A percentile compares a stretch with the other conserved stretches of the same genome.
These are phyloP conservation scores for Thomomys bottae DNA, from an alignment of 2,113 vertebrate genomes.

Conservation along the genomic window DNA sequence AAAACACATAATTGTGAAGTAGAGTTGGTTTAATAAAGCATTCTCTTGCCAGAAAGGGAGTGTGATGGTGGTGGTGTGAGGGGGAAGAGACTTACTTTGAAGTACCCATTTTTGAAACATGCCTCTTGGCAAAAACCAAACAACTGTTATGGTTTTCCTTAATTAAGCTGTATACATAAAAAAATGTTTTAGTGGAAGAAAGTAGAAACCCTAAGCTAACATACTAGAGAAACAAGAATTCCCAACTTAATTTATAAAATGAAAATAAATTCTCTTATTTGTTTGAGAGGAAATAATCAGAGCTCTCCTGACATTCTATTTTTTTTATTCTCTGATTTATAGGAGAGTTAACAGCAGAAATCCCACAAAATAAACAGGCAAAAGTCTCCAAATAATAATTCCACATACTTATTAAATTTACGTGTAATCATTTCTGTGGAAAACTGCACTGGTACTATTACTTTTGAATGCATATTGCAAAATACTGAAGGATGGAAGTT, in stretches of 20 bases:
- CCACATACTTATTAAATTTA: neutral
- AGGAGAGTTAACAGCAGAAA: constrained; percentile 23
- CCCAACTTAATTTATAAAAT: constrained; percentile 24
- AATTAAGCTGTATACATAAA: constrained; percentile 68
- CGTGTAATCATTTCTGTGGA: neutral
- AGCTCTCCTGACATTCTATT: constrained; percentile 3
- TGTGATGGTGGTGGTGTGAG: neutral
- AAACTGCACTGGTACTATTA: neutral
- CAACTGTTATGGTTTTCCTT: constrained; percentile 71
- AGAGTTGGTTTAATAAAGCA: constrained; percentile 37
- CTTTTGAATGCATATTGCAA: constrained; percentile 32
- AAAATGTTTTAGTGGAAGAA: constrained; percentile 50
- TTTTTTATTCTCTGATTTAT: constrained; percentile 36
- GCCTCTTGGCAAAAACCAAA: constrained; percentile 52
- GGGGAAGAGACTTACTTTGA: constrained; percentile 61
- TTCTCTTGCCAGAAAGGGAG: neutral
- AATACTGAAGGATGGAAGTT: neutral
- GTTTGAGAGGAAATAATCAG: neutral
- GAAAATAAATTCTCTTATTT: neutral
- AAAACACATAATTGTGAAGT: neutral
- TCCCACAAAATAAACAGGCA: neutral
- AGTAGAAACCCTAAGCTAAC: constrained; percentile 64
- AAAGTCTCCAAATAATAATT: neutral
- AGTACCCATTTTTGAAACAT: constrained; percentile 70
- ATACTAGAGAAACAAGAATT: constrained; percentile 43